Base-by-base conservation (phyloP, 1,140 invertebrate species). In the Hydropsyche tenuis region DNA sequence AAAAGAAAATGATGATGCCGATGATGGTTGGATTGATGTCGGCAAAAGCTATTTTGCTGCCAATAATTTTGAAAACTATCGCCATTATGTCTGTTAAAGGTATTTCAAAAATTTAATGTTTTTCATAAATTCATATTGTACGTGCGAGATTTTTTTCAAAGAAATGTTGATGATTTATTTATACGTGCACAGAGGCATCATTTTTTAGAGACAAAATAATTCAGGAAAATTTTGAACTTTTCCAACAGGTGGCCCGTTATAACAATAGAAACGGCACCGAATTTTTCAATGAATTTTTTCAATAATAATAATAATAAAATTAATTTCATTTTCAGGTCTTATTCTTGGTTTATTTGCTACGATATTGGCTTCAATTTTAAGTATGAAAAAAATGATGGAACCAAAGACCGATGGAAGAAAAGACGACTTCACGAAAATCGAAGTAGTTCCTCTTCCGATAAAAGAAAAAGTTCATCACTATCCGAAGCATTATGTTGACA, bases 31-130 rank as follows among this genome's bases (percentile, higher is more conserved):
- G 88, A 0, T 81, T 89, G 11, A 77, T 89, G 12, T 79, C 90
- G 12, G 88, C 89, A 2, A 91, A 90, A 77, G 86, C 87, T 48
- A 80, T 91, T 6, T 60, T 91, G 1, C 76, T 91, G 64, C 89
- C 89, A 0, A 79, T 91, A n/a, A 85, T 88, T 14, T 77, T 91
- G 62, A 91, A 90, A 77, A 84, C 84, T 18, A 77, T 91, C 9
- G 88, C 89, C 3, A 84, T 91, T 60, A 78, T 91, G 9, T 88
- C 90, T 22, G 79, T 79, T 62, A 84, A 84, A 84, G 84, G 84
- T 85, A 79, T 64, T 22, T 64, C 45, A 4, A 9, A 9, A 37
- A 4, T 37, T 37, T 37, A 37, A 37, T 37, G 9, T 37, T 37
- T 37, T 37, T 4, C 30, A 4, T 37, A 3, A 37, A 37, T n/a